These are phyloP conservation scores for Chelonoidis abingdonii DNA, from an alignment of 2,113 vertebrate species.

Conservation along the genomic window DNA sequence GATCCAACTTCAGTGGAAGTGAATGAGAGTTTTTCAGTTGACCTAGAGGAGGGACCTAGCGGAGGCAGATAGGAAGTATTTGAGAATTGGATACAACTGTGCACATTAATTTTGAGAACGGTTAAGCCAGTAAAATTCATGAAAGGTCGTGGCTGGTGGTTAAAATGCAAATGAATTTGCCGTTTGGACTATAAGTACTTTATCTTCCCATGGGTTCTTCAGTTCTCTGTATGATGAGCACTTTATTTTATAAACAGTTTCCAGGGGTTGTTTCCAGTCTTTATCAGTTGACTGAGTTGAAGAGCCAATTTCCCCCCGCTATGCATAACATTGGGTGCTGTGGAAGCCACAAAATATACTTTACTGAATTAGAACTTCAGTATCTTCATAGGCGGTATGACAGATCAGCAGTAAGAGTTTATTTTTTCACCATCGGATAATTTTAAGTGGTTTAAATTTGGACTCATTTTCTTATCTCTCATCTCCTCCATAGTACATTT, in stretches of 20 bases:
- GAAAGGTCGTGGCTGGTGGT: not conserved
- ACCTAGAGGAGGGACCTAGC: not conserved
- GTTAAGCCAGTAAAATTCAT: not conserved
- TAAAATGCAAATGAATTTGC: not conserved
- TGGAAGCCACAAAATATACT: not conserved
- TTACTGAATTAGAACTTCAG: not conserved
- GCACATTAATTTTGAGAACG: not conserved
- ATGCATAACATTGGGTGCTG: not conserved
- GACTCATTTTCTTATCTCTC: conserved; percentile 3
- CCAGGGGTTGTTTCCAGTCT: not conserved
- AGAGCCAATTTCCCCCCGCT: not conserved
- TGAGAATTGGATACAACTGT: not conserved
- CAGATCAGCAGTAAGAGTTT: conserved; percentile 1
- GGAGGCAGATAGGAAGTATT: not conserved
- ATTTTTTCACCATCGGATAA: not conserved
- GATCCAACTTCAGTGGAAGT: not conserved
- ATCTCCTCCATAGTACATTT: not conserved
- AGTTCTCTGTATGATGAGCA: not conserved
- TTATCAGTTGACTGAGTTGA: conserved; percentile 1
- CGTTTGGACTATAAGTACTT: not conserved
- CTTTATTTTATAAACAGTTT: not conserved
- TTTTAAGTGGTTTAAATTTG: not conserved
- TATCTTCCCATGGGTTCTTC: not conserved
- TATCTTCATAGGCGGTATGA: not conserved
- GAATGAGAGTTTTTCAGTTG: not conserved